Conservation (phyloP, 2,888 invertebrate species). For the Scaptomyza reducta region DNA sequence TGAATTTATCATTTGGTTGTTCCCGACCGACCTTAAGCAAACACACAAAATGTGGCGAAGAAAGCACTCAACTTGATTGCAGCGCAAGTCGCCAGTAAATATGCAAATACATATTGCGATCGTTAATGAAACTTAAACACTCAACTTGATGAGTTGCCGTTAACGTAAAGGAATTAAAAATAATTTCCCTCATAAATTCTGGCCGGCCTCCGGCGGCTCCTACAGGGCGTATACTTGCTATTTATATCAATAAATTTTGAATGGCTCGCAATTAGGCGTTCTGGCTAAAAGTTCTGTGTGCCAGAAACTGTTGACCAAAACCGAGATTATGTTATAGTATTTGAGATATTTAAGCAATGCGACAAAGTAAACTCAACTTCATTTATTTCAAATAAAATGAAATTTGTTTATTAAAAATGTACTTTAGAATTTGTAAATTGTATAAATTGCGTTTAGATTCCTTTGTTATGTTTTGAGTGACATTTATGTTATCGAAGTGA, state of each 20-base stretch:
- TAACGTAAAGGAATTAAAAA: constrained; percentile 73
- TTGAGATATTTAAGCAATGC: constrained; percentile 19
- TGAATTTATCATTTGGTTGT: constrained; percentile 48
- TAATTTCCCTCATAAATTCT: constrained; percentile 69
- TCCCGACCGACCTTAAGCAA: constrained; percentile 28
- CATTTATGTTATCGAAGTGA: neutral
- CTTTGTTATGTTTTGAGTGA: neutral
- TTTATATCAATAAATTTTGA: constrained; percentile 67
- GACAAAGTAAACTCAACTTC: constrained; percentile 7
- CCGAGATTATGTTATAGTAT: constrained; percentile 28
- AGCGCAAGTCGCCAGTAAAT: constrained; percentile 35
- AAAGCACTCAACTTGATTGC: constrained; percentile 72
- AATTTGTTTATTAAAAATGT: neutral
- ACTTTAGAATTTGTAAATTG: neutral
- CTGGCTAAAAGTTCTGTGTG: constrained; percentile 15
- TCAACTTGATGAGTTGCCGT: constrained; percentile 73
- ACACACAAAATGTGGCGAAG: constrained; percentile 8
- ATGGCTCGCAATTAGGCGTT: constrained; percentile 60
- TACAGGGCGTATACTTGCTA: constrained; percentile 48
- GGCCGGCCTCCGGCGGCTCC: constrained; percentile 4
- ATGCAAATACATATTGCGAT: constrained; percentile 56
- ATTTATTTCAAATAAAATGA: no score
- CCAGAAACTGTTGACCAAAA: constrained; percentile 8
- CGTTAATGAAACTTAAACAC: constrained; percentile 70
- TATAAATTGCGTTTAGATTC: neutral